Percentiles rank a stretch among this genome's conserved stretches.
Conservation (phyloP, 2,888 invertebrate genomes). For the Pyrocoelia pectoralis region DNA sequence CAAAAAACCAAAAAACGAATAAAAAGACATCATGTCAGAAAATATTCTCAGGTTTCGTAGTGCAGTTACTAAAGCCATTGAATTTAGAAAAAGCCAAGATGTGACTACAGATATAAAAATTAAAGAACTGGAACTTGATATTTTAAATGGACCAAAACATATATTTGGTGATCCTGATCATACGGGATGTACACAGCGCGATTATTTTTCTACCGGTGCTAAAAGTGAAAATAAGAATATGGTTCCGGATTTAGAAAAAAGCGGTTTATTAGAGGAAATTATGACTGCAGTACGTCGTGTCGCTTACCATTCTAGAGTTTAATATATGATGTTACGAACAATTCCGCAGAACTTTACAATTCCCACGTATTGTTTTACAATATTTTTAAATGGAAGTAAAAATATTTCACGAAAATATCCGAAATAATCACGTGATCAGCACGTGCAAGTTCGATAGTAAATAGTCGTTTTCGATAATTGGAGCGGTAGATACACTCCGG, state of each 20-base stretch:
- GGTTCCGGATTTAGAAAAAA: background rate
- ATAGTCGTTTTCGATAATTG: too few relatives aligned
- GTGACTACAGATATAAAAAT: background rate
- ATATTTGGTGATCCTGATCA: constrained; percentile 12
- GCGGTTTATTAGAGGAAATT: constrained; percentile 9
- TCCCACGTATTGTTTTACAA: too few relatives aligned
- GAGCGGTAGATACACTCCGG: background rate
- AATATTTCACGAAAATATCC: too few relatives aligned
- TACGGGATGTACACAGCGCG: background rate
- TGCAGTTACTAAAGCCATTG: constrained; percentile 5
- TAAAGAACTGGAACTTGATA: constrained; percentile 8
- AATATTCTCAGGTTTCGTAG: background rate
- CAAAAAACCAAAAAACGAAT: background rate
- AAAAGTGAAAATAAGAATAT: background rate
- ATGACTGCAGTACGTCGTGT: constrained; percentile 8
- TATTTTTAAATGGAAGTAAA: too few relatives aligned
- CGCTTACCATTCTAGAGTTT: constrained; percentile 7
- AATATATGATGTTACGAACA: constrained; percentile 14
- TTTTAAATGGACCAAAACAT: constrained; percentile 13
- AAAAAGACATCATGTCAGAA: background rate
- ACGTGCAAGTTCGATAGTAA: too few relatives aligned
- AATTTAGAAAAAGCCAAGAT: constrained; percentile 4
- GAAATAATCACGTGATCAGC: too few relatives aligned
- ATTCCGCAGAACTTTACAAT: constrained; percentile 20
- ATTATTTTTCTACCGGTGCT: constrained; percentile 4